Conservation (phyloP, 2,113 vertebrate genomes). For the Elaphurus davidianus region DNA sequence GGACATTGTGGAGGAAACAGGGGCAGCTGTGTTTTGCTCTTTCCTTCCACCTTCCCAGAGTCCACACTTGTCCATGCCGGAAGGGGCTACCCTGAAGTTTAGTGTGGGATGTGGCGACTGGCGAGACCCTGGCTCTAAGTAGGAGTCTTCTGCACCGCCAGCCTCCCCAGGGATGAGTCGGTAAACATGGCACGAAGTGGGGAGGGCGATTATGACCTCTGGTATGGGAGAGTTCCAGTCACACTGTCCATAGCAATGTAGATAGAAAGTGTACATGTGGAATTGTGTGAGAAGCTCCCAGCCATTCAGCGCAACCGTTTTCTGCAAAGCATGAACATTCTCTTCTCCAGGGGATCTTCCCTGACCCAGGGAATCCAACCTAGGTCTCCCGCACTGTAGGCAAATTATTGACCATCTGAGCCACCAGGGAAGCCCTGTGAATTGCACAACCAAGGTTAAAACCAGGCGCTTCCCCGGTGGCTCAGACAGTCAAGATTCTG, state of each 20-base stretch:
- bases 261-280: fast-evolving
- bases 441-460: background rate
- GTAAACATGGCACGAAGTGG: fast-evolving
- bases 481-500: background rate
- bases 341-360: background rate
- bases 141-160: fast-evolving
- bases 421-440: background rate
- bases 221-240: fast-evolving
- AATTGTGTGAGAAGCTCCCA: background rate
- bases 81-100: fast-evolving
- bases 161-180: fast-evolving
- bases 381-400: background rate
- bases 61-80: fast-evolving
- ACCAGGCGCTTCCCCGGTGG: background rate
- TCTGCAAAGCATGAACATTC: background rate
- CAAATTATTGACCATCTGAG: fast-evolving
- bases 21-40: fast-evolving
- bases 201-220: fast-evolving
- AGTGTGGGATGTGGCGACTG: fast-evolving
- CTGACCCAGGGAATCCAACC: background rate
- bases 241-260: fast-evolving
- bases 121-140: fast-evolving
- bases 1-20: fast-evolving
- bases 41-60: fast-evolving
- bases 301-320: fast-evolving